Evolutionary conservation across 1,140 invertebrate genomes (phyloP), one percentile per base, ranked within the genome.

Genomic region (Habropoda laboriosa): DNA sequence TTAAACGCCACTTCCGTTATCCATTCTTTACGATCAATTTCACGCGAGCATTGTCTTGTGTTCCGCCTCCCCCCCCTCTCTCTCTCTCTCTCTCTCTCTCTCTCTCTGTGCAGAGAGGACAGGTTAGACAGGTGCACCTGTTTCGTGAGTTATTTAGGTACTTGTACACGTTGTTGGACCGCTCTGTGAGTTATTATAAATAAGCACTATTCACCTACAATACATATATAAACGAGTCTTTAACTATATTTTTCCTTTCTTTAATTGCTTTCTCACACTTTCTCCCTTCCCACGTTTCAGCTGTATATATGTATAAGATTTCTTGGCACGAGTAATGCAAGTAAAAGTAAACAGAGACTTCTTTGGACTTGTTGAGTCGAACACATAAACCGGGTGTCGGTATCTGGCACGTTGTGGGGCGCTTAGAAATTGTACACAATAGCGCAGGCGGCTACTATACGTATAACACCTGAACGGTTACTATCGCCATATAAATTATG

Each of bases 291-390:
- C 72, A 71, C 51, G n/a, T 51, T 68, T 60, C 61, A 24, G 49
- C 30, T 79, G 16, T 8, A 30, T 4, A 55, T 35, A n/a, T 55
- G 35, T 18, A 47, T 53, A 76, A 18, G 13, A 27, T 67, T 70
- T 49, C 30, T 77, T 77, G 74, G 74, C 74, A 76, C 51, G 30
- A 64, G 4, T 35, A 35, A 18, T 35, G 40, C 42, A 67, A 70
- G 32, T 77, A 60, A 70, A 70, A 77, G 75, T 77, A 77, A 30
- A 35, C 53, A 24, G 42, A 70, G 32, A 35, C 64, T 49, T 77
- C 51, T 77, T 70, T 77, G 75, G 55, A 78, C 75, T 78, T 78
- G 75, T 78, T 78, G 67, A 78, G 75, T 57, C 32, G 24, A 67
- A 67, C 51, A 8, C 38, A 35, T 47, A 55, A 51, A n/a, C n/a